Percentiles rank a stretch among this genome's conserved stretches.
phyloP scores from a whole-genome alignment of 2,888 invertebrate species.

The Monoplex corrugatus region DNA sequence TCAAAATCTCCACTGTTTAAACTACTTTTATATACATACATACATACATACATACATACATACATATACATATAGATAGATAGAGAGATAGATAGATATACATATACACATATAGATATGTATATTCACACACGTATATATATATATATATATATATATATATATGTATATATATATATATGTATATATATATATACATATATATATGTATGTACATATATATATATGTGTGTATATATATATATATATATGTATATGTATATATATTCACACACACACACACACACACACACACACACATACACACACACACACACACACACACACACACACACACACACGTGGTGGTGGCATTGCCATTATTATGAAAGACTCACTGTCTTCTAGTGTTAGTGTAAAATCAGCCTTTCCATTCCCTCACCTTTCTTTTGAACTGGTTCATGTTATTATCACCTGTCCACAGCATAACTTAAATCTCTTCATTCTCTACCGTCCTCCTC shows the following conservation, averaged over 20 bases:
- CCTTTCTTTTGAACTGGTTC: too few relatives aligned
- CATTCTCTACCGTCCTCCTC: too few relatives aligned
- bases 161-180: too few relatives aligned
- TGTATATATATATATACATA: neutral
- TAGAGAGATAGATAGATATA: neutral
- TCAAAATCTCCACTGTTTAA: too few relatives aligned
- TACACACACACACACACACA: conserved; percentile 5
- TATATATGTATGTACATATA: neutral
- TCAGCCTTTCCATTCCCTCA: too few relatives aligned
- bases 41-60: neutral
- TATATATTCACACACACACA: neutral
- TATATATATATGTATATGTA: neutral
- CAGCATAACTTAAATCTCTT: too few relatives aligned
- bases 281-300: neutral
- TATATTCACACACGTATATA: neutral
- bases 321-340: neutral
- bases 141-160: neutral
- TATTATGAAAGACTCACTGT: too few relatives aligned
- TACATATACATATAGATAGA: neutral
- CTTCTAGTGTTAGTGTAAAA: too few relatives aligned
- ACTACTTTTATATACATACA: neutral
- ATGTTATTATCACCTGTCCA: too few relatives aligned
- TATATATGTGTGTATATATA: neutral
- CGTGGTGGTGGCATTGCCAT: too few relatives aligned
- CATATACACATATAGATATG: neutral